Evolutionary conservation across 2,888 invertebrate species (phyloP).

Genomic region (Toxonevra muliebris): DNA sequence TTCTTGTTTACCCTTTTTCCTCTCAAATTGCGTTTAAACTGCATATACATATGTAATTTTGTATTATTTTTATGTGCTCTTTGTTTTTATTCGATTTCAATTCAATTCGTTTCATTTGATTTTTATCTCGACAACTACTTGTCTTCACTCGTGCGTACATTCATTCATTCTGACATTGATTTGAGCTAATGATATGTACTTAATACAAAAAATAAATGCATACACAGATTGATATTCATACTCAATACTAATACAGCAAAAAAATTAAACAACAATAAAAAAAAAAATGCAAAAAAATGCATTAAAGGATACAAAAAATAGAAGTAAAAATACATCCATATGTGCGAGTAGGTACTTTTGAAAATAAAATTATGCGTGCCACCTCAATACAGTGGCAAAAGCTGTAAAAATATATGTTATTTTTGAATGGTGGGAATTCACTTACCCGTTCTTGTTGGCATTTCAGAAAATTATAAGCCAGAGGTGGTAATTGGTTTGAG

Average conservation of each 20-base stretch:
- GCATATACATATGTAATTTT: too few relatives aligned
- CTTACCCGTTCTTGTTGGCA: too few relatives aligned
- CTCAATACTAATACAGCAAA: not conserved
- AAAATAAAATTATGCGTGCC: slow-evolving; percentile 7
- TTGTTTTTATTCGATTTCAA: too few relatives aligned
- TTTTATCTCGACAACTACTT: slow-evolving; percentile 24
- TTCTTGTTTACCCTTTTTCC: too few relatives aligned
- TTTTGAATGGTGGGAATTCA: too few relatives aligned
- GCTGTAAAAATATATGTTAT: not conserved
- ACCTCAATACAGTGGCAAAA: not conserved
- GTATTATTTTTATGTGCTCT: too few relatives aligned
- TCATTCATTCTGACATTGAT: slow-evolving; percentile 31
- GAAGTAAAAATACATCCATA: not conserved
- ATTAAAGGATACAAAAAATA: not conserved
- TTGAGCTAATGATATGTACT: slow-evolving; percentile 33
- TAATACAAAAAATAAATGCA: not conserved
- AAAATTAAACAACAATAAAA: not conserved
- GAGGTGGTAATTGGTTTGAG: too few relatives aligned
- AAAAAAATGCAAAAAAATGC: not conserved
- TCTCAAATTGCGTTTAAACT: too few relatives aligned
- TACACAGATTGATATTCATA: too few relatives aligned
- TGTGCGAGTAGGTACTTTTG: not conserved
- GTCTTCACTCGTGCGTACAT: slow-evolving; percentile 23
- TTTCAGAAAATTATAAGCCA: too few relatives aligned
- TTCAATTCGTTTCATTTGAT: slow-evolving; percentile 29